Evolutionary conservation across 2,113 vertebrate species (phyloP).

Genomic region (Eira barbara): DNA sequence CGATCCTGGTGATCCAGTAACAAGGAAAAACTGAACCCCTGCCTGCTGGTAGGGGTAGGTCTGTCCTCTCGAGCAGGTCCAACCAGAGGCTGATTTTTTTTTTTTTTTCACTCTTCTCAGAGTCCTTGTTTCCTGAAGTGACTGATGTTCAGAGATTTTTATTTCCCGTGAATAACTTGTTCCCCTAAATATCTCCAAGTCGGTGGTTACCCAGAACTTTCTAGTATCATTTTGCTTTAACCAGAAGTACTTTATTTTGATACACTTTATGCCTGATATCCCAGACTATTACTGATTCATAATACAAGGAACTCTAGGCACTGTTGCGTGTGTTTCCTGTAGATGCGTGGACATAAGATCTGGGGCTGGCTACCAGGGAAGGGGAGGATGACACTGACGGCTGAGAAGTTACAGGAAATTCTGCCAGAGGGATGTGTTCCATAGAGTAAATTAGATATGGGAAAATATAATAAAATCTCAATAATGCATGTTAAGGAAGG

Average conservation of each 20-base stretch:
- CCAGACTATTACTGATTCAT: not conserved
- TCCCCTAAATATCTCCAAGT: not conserved
- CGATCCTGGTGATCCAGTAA: not conserved
- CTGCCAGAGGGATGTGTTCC: not conserved
- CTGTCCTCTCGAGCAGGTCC: not conserved
- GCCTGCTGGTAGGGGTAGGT: not conserved
- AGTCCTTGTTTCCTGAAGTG: not conserved
- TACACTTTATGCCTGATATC: not conserved
- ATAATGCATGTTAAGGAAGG: not conserved
- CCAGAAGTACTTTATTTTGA: slow-evolving; percentile 14
- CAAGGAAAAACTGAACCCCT: not conserved
- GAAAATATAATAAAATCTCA: not conserved
- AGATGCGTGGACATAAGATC: not conserved
- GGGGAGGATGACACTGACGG: too few species aligned
- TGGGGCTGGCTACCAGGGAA: not conserved
- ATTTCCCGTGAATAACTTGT: not conserved
- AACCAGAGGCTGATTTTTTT: not conserved
- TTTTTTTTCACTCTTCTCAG: not conserved
- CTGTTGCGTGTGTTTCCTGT: not conserved
- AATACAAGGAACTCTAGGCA: not conserved
- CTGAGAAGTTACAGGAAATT: not conserved
- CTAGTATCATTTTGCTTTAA: slow-evolving; percentile 17
- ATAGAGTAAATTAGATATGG: not conserved
- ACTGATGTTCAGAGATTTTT: not conserved
- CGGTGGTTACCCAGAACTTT: not conserved